Percentiles rank a stretch among this genome's conserved stretches.
phyloP scores from a whole-genome alignment of 2,797 vertebrate genomes.

The Sitta carolinensis region DNA sequence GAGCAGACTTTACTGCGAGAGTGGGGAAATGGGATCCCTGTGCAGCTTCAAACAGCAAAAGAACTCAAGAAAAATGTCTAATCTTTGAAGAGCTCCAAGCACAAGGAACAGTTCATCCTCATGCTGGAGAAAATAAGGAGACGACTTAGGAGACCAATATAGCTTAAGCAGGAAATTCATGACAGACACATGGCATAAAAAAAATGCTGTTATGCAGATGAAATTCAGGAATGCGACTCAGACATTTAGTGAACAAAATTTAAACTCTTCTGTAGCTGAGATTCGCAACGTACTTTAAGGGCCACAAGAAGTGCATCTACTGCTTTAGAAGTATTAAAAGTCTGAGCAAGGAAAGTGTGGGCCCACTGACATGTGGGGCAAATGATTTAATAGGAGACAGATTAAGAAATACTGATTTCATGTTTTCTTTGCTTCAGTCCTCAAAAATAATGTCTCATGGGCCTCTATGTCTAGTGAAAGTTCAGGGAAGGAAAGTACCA shows the following conservation, averaged over 20 bases:
- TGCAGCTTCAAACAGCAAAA: not conserved
- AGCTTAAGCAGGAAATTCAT: not conserved
- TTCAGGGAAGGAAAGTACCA: not conserved
- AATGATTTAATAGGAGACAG: not conserved
- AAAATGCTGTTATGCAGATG: not conserved
- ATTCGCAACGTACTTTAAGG: fast-evolving
- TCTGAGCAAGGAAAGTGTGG: not conserved
- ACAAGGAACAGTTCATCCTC: not conserved
- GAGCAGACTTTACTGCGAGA: not conserved
- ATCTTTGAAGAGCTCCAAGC: not conserved
- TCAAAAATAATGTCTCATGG: not conserved
- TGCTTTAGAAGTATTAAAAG: not conserved
- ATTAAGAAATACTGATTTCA: not conserved
- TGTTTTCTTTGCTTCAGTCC: not conserved
- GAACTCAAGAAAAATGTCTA: not conserved
- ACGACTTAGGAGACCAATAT: not conserved
- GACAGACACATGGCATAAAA: not conserved
- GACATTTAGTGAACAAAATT: not conserved
- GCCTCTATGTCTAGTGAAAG: not conserved
- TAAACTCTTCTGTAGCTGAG: not conserved
- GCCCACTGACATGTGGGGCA: not conserved
- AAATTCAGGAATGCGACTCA: not conserved
- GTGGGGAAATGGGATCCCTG: not conserved
- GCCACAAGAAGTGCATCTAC: not conserved
- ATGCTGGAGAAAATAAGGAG: not conserved